A percentile compares a stretch with the other conserved stretches of the same genome.
Evolutionary conservation across 2,113 vertebrate species (phyloP).

Genomic region (Ictidomys tridecemlineatus): DNA sequence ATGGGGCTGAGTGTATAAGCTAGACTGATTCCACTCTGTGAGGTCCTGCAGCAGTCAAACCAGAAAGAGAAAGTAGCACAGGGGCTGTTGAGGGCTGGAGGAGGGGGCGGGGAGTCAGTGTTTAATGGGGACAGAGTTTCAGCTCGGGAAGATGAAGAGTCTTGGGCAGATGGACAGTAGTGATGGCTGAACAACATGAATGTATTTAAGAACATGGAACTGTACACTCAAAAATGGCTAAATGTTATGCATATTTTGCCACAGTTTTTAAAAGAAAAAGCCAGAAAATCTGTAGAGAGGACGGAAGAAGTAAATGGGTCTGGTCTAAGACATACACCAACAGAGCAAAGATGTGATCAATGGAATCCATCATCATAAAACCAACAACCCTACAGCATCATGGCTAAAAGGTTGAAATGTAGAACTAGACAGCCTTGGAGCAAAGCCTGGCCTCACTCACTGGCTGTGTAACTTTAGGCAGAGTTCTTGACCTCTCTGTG

Average conservation of each 20-base stretch:
- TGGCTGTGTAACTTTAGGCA: neutral
- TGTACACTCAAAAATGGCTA: accelerated
- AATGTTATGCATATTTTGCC: neutral
- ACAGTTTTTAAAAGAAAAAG: neutral
- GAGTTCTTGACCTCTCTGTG: neutral
- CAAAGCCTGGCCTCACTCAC: neutral
- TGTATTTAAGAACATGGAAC: accelerated
- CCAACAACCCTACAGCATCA: neutral
- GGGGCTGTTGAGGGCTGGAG: no score
- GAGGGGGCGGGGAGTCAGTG: no score
- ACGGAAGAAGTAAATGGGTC: neutral
- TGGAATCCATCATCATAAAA: no score
- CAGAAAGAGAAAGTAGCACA: accelerated
- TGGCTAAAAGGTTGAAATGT: neutral
- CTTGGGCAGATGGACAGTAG: accelerated
- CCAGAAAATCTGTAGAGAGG: neutral
- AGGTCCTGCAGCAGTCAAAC: accelerated
- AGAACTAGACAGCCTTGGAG: neutral
- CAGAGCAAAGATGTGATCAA: neutral
- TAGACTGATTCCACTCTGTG: accelerated
- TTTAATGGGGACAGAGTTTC: neutral
- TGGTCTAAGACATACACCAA: neutral
- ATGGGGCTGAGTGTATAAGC: accelerated
- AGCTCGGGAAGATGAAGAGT: neutral
- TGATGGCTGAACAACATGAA: accelerated